Evolutionary conservation across 2,888 invertebrate species (phyloP).

Genomic region (Rutpela maculata): DNA sequence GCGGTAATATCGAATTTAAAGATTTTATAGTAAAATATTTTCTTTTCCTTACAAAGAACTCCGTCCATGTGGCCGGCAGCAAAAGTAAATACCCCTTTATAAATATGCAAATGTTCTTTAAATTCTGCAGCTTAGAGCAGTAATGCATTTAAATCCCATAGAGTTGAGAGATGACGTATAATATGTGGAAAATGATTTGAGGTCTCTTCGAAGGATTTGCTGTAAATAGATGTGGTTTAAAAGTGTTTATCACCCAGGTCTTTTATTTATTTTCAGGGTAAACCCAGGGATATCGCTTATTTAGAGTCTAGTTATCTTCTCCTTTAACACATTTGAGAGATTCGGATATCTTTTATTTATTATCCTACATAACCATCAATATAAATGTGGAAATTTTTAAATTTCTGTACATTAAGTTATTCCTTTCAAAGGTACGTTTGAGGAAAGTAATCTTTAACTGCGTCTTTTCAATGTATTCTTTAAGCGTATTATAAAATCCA

Average conservation of each 20-base stretch:
- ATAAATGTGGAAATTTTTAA: not conserved
- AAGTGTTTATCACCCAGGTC: slow-evolving; percentile 29
- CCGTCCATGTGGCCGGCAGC: no score
- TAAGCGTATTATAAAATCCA: not conserved
- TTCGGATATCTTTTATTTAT: not conserved
- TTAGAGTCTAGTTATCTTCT: slow-evolving; percentile 13
- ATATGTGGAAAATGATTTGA: slow-evolving; percentile 12
- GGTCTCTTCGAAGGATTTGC: slow-evolving; percentile 2
- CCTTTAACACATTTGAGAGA: not conserved
- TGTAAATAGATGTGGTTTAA: slow-evolving; percentile 1
- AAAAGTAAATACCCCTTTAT: not conserved
- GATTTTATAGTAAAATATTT: no score
- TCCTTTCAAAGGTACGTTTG: not conserved
- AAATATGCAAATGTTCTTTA: not conserved
- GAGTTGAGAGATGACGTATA: not conserved
- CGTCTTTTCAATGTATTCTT: not conserved
- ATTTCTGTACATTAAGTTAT: not conserved
- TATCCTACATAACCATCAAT: not conserved
- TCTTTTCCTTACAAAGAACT: no score
- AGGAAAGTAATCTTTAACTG: not conserved
- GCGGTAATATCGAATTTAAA: no score
- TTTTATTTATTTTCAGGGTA: slow-evolving; percentile 41
- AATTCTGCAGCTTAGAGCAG: not conserved
- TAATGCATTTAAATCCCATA: not conserved
- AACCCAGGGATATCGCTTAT: slow-evolving; percentile 14